Conservation (phyloP, 2,113 vertebrate species). For the Cyprinus carpio region DNA sequence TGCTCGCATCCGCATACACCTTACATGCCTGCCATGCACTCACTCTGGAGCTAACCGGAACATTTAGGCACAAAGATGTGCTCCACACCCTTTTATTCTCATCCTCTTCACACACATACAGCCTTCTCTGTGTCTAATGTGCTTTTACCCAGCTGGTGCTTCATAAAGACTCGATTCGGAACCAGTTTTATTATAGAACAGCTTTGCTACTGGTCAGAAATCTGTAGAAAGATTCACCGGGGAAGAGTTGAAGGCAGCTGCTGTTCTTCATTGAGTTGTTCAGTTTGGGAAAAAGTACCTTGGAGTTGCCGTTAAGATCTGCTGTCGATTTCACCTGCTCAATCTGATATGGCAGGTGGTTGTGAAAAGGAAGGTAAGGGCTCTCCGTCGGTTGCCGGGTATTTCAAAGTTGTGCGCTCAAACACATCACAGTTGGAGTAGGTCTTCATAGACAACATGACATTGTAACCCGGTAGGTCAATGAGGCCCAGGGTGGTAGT, state of each 20-base stretch:
- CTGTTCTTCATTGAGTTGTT: not conserved
- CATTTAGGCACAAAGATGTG: conserved; percentile 68
- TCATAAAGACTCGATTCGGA: not conserved
- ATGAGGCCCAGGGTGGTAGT: not conserved
- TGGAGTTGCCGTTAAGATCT: not conserved
- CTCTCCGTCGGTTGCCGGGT: not conserved
- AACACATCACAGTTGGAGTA: not conserved
- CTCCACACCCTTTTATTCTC: conserved; percentile 44
- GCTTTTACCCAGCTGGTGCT: not conserved
- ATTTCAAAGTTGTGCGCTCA: not conserved
- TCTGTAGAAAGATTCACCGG: not conserved
- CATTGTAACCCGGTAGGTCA: not conserved
- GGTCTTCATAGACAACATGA: not conserved
- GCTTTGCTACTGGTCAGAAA: not conserved
- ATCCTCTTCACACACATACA: conserved; percentile 30
- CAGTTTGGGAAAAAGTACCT: conserved; percentile 22
- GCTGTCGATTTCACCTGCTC: not conserved
- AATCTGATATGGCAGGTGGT: not conserved
- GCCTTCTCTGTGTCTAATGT: conserved; percentile 22
- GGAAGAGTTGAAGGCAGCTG: not conserved
- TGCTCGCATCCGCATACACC: conserved; percentile 53
- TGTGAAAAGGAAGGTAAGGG: conserved; percentile 25
- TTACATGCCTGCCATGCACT: conserved; percentile 63
- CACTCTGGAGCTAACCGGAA: conserved; percentile 66
- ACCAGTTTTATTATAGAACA: conserved; percentile 3